Conservation (phyloP, 1,140 invertebrate species). For the Drosophila navojoa region DNA sequence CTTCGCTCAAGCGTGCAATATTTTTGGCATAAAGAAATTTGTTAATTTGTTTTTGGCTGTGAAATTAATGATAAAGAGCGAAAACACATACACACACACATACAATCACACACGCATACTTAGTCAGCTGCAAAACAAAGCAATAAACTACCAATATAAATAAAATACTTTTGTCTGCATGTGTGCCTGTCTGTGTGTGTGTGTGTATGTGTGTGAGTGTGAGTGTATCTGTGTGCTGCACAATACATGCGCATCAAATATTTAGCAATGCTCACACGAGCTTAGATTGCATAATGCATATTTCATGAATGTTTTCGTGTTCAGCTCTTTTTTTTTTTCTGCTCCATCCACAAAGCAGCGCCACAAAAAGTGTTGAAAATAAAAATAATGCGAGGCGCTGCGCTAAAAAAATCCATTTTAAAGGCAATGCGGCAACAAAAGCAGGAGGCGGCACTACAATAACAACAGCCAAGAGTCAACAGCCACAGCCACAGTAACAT, state of each 20-base stretch:
- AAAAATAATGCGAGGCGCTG: conserved; percentile 61
- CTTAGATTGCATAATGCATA: conserved; percentile 84
- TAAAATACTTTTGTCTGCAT: conserved; percentile 42
- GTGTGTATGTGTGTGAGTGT: conserved; percentile 38
- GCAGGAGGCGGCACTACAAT: conserved; percentile 43
- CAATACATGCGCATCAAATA: conserved; percentile 79
- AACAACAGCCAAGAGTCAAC: conserved; percentile 42
- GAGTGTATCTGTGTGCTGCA: conserved; percentile 42
- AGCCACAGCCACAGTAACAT: conserved; percentile 31
- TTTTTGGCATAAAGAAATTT: conserved; percentile 76
- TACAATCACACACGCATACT: conserved; percentile 12
- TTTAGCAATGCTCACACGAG: conserved; percentile 83
- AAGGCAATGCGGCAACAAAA: conserved; percentile 77
- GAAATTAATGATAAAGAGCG: conserved; percentile 66
- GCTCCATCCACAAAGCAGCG: conserved; percentile 51
- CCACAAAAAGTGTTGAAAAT: conserved; percentile 70
- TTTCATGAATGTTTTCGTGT: conserved; percentile 78
- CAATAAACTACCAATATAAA: conserved; percentile 67
- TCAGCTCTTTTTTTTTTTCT: conserved; percentile 32
- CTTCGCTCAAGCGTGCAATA: conserved; percentile 75
- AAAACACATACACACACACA: conserved; percentile 23
- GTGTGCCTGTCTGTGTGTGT: conserved; percentile 24
- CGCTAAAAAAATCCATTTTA: conserved; percentile 57
- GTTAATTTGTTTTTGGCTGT: conserved; percentile 67
- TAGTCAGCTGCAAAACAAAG: conserved; percentile 57